A percentile compares a stretch with the other conserved stretches of the same genome.
Evolutionary conservation across 1,140 invertebrate genomes (phyloP).

Genomic region (Drosophila mauritiana): DNA sequence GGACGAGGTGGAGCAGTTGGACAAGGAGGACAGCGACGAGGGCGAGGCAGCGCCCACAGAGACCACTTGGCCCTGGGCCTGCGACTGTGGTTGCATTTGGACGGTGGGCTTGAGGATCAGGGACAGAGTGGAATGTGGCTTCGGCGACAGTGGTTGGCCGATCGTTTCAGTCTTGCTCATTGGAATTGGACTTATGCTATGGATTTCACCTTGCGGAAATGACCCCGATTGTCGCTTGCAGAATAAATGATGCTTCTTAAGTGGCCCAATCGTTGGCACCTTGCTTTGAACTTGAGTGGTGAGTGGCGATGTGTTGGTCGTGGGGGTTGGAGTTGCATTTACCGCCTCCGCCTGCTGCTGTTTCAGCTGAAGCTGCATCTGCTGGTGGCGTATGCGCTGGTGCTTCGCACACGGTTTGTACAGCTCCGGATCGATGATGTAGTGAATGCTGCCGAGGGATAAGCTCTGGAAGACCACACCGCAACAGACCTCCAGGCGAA

Average conservation of each 20-base stretch:
- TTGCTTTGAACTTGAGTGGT: slow-evolving; percentile 30
- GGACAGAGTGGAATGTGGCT: slow-evolving; percentile 60
- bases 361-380: slow-evolving; percentile 29
- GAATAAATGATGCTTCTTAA: slow-evolving; percentile 83
- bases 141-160: slow-evolving; percentile 4
- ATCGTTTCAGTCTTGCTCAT: slow-evolving; percentile 73
- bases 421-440: slow-evolving; percentile 70
- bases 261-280: slow-evolving; percentile 51
- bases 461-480: slow-evolving; percentile 75
- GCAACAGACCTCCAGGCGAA: slow-evolving; percentile 72
- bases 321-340: not conserved
- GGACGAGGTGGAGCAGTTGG: slow-evolving; percentile 71
- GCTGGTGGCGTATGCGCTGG: slow-evolving; percentile 38
- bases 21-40: slow-evolving; percentile 67
- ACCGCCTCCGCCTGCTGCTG: slow-evolving; percentile 3
- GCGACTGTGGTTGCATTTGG: slow-evolving; percentile 29
- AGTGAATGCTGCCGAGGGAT: slow-evolving; percentile 53
- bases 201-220: slow-evolving; percentile 77
- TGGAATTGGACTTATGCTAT: slow-evolving; percentile 76
- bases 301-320: not conserved
- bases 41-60: slow-evolving; percentile 85
- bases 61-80: slow-evolving; percentile 1
- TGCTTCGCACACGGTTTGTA: slow-evolving; percentile 77
- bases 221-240: slow-evolving; percentile 81
- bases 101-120: slow-evolving; percentile 49